A percentile compares a stretch with the other conserved stretches of the same genome.
Evolutionary conservation across 1,140 invertebrate genomes (phyloP).

Genomic region (Anoplophora glabripennis): DNA sequence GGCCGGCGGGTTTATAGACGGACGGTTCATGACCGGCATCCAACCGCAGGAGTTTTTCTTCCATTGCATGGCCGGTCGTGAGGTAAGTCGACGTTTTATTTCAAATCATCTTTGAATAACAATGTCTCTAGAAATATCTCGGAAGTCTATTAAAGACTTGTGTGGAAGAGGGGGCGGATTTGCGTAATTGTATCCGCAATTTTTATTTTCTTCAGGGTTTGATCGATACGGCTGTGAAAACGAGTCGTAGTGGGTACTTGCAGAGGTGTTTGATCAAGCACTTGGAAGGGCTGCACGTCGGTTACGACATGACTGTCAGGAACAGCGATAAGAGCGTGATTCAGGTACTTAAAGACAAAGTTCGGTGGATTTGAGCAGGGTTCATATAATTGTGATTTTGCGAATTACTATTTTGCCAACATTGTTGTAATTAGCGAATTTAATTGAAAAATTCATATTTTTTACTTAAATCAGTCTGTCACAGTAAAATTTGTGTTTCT

Average conservation of each 20-base stretch:
- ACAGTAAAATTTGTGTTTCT: too few species aligned
- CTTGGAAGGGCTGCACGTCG: conserved; percentile 87
- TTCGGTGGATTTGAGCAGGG: too few species aligned
- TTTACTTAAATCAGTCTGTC: too few species aligned
- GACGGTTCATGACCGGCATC: conserved; percentile 96
- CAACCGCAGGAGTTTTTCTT: conserved; percentile 98
- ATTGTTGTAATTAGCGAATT: background rate
- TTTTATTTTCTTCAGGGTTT: conserved; percentile 54
- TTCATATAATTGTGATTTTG: too few species aligned
- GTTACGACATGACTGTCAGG: conserved; percentile 92
- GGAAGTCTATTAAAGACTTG: too few species aligned
- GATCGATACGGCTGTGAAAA: conserved; percentile 86
- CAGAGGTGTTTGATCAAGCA: conserved; percentile 98
- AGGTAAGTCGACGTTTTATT: conserved; percentile 55
- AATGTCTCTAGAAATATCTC: too few species aligned
- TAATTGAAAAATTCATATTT: too few species aligned
- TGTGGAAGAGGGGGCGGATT: too few species aligned
- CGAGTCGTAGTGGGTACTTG: conserved; percentile 95
- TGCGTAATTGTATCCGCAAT: too few species aligned
- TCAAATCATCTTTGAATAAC: too few species aligned
- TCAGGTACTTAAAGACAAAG: conserved; percentile 65
- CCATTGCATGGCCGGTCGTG: conserved; percentile 99
- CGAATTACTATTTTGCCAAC: too few species aligned
- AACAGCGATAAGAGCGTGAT: conserved; percentile 94
- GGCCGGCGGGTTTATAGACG: conserved; percentile 94